phyloP scores from a whole-genome alignment of 2,888 invertebrate genomes.

The Drosophila macrospina region DNA sequence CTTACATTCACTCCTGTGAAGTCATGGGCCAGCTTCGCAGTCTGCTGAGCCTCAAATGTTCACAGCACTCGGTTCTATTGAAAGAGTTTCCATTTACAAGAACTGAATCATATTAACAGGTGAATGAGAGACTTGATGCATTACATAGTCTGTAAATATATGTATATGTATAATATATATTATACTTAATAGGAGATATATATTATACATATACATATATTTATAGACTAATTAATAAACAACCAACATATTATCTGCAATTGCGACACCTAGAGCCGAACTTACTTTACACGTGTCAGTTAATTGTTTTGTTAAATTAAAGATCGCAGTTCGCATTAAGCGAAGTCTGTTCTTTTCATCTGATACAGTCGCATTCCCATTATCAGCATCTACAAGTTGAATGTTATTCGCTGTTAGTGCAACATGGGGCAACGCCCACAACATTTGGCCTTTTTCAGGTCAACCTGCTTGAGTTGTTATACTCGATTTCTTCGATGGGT shows the following conservation, averaged over 20 bases:
- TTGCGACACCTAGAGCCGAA: not conserved
- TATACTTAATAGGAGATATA: too few species aligned
- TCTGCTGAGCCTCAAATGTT: not conserved
- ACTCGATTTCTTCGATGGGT: conserved; percentile 28
- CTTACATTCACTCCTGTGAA: not conserved
- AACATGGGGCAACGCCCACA: conserved; percentile 64
- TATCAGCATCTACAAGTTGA: conserved; percentile 24
- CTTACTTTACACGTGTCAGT: not conserved
- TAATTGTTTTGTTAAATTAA: conserved; percentile 20
- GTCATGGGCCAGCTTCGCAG: not conserved
- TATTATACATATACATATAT: too few species aligned
- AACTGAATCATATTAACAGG: not conserved
- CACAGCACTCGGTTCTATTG: not conserved
- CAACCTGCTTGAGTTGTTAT: conserved; percentile 29
- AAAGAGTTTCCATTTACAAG: not conserved
- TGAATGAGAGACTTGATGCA: too few species aligned
- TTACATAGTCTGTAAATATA: too few species aligned
- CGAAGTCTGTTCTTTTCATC: conserved; percentile 8
- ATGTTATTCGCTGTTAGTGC: conserved; percentile 52
- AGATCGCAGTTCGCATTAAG: not conserved
- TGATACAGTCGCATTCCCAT: conserved; percentile 24
- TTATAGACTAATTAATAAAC: too few species aligned
- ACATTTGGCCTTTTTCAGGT: conserved; percentile 57
- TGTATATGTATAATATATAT: too few species aligned
- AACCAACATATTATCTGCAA: not conserved